These are phyloP conservation scores for Agonum fuliginosum DNA, from an alignment of 2,888 invertebrate genomes.

Conservation along the genomic window DNA sequence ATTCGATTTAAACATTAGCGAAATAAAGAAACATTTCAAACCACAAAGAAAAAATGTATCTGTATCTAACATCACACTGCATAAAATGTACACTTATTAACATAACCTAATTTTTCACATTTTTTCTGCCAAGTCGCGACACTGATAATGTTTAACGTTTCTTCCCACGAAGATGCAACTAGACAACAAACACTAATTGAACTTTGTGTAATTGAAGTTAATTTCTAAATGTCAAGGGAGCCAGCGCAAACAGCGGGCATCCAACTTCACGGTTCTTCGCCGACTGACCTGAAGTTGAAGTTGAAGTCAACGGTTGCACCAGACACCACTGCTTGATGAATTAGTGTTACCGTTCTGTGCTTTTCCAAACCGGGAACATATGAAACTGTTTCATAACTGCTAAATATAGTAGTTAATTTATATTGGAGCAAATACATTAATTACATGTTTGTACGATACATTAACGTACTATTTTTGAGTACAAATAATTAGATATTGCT, in stretches of 20 bases:
- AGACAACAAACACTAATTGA: slow-evolving; percentile 52
- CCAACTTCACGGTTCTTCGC: slow-evolving; percentile 30
- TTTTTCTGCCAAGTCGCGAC: slow-evolving; percentile 11
- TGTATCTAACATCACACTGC: neutral
- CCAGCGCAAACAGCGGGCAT: slow-evolving; percentile 1
- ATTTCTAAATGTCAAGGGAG: slow-evolving; percentile 57
- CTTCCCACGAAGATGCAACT: slow-evolving; percentile 48
- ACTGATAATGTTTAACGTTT: neutral
- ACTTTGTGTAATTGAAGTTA: slow-evolving; percentile 60
- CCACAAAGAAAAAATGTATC: slow-evolving; percentile 34
- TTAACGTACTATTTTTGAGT: slow-evolving; percentile 6
- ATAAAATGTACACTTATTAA: neutral
- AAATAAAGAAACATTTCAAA: slow-evolving; percentile 34
- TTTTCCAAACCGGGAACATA: slow-evolving; percentile 27
- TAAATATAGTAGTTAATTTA: slow-evolving; percentile 24
- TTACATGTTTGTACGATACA: neutral
- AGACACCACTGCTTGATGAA: slow-evolving; percentile 21
- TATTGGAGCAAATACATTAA: slow-evolving; percentile 6
- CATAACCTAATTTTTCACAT: slow-evolving; percentile 10
- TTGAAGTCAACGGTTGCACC: neutral
- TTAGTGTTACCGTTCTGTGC: slow-evolving; percentile 28
- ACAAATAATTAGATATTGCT: slow-evolving; percentile 15
- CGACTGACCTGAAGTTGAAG: slow-evolving; percentile 41
- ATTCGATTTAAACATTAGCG: slow-evolving; percentile 43
- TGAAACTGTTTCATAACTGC: slow-evolving; percentile 26